A percentile compares a stretch with the other conserved stretches of the same genome.
phyloP scores from a whole-genome alignment of 2,888 invertebrate genomes.

The Philaethria dido region DNA sequence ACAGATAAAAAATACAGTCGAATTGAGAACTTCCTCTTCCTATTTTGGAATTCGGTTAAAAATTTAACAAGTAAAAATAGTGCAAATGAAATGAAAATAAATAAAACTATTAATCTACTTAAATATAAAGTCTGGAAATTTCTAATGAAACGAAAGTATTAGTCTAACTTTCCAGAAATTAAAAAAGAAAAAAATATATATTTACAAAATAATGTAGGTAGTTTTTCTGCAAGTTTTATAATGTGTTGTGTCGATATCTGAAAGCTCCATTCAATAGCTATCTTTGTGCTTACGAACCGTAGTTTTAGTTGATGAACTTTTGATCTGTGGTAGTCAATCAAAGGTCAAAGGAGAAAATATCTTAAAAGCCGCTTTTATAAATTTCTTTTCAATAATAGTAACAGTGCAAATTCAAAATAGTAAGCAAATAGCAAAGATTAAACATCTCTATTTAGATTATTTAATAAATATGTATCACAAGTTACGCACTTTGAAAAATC shows the following conservation, averaged over 20 bases:
- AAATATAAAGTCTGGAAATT: no score
- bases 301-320: constrained; percentile 4
- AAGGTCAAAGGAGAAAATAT: background rate
- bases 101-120: no score
- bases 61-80: no score
- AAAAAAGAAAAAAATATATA: background rate
- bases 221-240: background rate
- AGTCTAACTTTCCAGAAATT: background rate
- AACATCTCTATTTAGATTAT: no score
- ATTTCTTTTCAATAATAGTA: no score
- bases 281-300: background rate
- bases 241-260: background rate
- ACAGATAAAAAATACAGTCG: no score
- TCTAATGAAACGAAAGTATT: no score
- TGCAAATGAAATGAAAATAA: no score
- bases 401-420: background rate
- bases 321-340: background rate
- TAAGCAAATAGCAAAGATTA: background rate
- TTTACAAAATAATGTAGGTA: background rate
- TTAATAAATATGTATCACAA: background rate
- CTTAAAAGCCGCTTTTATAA: background rate
- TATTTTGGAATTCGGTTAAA: no score
- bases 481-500: background rate
- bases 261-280: background rate
- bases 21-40: no score